Base-by-base conservation (phyloP, 1,140 invertebrate genomes). In the Mactra quadrangularis region DNA sequence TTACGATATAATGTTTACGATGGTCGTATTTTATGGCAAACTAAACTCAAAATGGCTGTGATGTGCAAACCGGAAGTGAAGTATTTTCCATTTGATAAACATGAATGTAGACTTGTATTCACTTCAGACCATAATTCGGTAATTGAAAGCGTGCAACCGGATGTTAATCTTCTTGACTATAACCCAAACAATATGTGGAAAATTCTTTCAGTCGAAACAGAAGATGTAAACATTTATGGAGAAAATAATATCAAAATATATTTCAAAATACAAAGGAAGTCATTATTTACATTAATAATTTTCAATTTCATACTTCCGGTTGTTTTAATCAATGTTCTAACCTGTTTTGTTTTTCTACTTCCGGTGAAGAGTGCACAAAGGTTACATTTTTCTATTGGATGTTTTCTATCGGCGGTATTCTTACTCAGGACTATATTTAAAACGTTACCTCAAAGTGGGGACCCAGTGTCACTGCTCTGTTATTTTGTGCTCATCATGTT, bases 51-150 rank as follows among this genome's bases (percentile, higher is more conserved):
- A 0, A 75, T 82, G 66, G 64, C 72, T 45, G 79, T 57, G n/a
- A n/a, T 50, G 1, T 82, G 79, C 50, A 38, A 53, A 33, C 59
- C 71, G 15, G 68, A 82, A 45, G 71, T 82, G 25, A 47, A 53
- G 41, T 64, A 66, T 66, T 82, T 74, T 22, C 79, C 79, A 33
- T 82, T 82, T 52, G 79, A 82, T 47, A 27, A 29, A 25, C 79
- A 82, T 53, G 52, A 53, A 22, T 82, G 79, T 52, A 31, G 33
- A 1, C 45, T 75, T 29, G 33, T 52, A 13, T 82, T 60, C 38
- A 66, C 38, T 17, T 33, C 45, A 19, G 22, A 22, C 29, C n/a
- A n/a, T n/a, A 59, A 75, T 38, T 55, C 75, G 9, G 0, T 13
- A 13, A 45, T 66, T n/a, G 60, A 72, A n/a, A 60, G 53, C 17